A percentile compares a stretch with the other conserved stretches of the same genome.
Evolutionary conservation across 2,797 vertebrate genomes (phyloP).

Genomic region (Gambusia yucatana): DNA sequence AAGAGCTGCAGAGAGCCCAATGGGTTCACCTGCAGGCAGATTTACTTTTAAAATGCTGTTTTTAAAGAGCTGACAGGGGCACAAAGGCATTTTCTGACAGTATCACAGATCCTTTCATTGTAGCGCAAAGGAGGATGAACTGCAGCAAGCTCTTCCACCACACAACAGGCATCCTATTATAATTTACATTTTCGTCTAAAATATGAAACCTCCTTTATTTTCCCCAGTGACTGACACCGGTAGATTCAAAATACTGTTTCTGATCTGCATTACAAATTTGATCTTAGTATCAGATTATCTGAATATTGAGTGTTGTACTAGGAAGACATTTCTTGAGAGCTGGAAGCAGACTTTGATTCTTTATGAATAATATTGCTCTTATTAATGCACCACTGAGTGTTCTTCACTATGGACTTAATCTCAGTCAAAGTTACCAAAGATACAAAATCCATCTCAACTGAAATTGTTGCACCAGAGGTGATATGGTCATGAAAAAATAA

Average conservation of each 20-base stretch:
- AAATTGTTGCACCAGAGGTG: background rate
- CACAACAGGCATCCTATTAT: background rate
- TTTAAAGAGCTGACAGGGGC: background rate
- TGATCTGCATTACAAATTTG: background rate
- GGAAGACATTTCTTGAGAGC: background rate
- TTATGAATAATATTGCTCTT: background rate
- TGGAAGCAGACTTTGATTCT: background rate
- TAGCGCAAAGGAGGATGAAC: slow-evolving; percentile 7
- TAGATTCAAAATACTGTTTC: background rate
- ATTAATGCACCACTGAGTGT: background rate
- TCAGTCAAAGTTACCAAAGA: background rate
- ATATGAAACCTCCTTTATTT: background rate
- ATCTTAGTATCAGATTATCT: background rate
- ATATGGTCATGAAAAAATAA: background rate
- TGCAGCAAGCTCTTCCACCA: background rate
- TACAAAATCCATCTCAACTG: background rate
- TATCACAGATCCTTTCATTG: slow-evolving; percentile 4
- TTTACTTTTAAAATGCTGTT: background rate
- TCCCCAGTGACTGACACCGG: background rate
- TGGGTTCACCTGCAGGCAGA: background rate
- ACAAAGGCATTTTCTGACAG: slow-evolving; percentile 2
- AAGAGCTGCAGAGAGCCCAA: background rate
- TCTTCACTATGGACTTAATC: background rate
- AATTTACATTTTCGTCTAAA: background rate
- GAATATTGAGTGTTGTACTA: background rate